Evolutionary conservation across 92 coral and sea anemone genomes (phyloP).

Genomic region (Zoanthus sociatus): DNA sequence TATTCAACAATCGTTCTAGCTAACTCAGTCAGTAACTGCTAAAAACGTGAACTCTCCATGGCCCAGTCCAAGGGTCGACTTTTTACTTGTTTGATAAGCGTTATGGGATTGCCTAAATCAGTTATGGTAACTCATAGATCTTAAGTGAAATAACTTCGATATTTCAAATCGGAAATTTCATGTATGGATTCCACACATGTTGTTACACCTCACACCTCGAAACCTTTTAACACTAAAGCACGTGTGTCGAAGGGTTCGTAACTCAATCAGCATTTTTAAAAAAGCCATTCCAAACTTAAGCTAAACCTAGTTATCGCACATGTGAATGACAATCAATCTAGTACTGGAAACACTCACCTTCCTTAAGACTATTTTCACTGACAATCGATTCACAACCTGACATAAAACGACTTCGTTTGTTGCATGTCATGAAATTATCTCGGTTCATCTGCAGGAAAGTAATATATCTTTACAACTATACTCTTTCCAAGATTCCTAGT

Average conservation of each 20-base stretch:
- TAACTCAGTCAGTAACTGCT: too few relatives aligned
- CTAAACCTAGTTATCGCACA: neutral
- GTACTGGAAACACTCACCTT: slow-evolving; percentile 26
- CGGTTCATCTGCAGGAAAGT: neutral
- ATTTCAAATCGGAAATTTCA: slow-evolving; percentile 1
- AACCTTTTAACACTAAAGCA: neutral
- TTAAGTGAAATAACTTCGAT: neutral
- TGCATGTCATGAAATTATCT: neutral
- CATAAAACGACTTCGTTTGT: neutral
- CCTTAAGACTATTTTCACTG: neutral
- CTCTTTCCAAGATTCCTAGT: neutral
- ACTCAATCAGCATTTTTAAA: neutral
- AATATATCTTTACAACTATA: neutral
- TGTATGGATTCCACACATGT: neutral
- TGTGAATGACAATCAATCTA: neutral
- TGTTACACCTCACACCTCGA: slow-evolving; percentile 1
- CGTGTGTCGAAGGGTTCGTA: neutral
- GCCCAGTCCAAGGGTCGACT: too few relatives aligned
- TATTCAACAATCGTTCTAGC: too few relatives aligned
- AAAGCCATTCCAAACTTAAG: neutral
- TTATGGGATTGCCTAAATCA: neutral
- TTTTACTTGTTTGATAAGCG: neutral
- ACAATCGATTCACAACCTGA: neutral
- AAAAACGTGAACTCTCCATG: too few relatives aligned
- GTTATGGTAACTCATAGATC: neutral